phyloP scores from a whole-genome alignment of 92 coral and sea anemone genomes.

The Phenganax marumi region DNA sequence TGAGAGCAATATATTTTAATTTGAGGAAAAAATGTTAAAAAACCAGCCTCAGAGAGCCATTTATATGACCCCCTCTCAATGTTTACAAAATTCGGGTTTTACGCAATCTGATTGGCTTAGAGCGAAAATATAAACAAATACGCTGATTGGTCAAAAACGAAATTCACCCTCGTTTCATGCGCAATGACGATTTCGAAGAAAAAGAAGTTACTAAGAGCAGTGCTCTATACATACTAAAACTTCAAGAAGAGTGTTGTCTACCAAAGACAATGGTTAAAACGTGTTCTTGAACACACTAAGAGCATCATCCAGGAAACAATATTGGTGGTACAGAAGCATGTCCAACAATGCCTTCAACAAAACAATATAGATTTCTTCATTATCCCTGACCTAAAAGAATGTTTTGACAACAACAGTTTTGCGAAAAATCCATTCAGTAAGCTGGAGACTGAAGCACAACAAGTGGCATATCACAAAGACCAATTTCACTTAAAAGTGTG shows the following conservation, averaged over 20 bases:
- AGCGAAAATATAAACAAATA: no score
- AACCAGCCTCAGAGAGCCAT: no score
- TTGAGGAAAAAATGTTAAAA: no score
- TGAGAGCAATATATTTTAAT: no score
- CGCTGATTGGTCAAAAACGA: no score
- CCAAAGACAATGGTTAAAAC: conserved; percentile 1
- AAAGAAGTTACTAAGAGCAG: conserved; percentile 8
- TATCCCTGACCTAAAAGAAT: neutral
- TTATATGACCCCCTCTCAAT: no score
- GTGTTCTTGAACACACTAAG: neutral
- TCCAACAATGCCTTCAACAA: no score
- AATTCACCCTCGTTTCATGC: no score
- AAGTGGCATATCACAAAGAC: neutral
- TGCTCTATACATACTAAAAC: neutral
- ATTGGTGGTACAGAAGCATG: neutral
- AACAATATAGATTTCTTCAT: neutral
- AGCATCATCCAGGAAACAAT: neutral
- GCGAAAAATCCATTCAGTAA: neutral
- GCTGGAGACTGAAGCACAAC: conserved; percentile 11
- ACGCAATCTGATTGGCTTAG: no score
- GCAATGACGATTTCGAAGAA: no score
- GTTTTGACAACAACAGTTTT: neutral
- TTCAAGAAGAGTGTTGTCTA: conserved; percentile 9
- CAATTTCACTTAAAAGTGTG: neutral
- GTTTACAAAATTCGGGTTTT: no score